phyloP scores from a whole-genome alignment of 2,888 invertebrate species.

The Mayetiola destructor region DNA sequence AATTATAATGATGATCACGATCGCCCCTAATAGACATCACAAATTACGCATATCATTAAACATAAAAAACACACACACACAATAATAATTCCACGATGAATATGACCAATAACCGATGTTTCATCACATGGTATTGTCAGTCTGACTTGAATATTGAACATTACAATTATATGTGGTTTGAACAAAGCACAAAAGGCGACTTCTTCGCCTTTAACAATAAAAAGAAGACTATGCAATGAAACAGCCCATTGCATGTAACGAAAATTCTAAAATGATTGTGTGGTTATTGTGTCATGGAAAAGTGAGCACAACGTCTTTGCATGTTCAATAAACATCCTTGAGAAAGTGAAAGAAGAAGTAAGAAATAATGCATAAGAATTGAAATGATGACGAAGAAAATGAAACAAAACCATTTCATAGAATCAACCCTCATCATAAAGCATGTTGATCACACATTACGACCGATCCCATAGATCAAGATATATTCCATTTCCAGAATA shows the following conservation, averaged over 20 bases:
- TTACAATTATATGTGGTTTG: neutral
- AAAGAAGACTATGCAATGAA: neutral
- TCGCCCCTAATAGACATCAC: neutral
- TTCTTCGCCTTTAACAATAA: neutral
- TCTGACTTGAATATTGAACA: no score
- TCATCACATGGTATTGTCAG: neutral
- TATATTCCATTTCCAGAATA: no score
- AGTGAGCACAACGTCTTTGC: slow-evolving; percentile 17
- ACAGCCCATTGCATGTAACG: neutral
- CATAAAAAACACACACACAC: no score
- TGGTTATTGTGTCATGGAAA: slow-evolving; percentile 12
- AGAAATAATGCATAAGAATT: no score
- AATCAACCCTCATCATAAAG: slow-evolving; percentile 6
- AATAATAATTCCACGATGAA: neutral
- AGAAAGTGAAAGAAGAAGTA: slow-evolving; percentile 12
- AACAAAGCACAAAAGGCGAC: neutral
- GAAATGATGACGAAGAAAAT: neutral
- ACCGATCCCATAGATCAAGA: neutral
- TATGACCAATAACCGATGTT: neutral
- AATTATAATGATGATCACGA: neutral
- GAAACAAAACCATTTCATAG: neutral
- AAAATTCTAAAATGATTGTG: slow-evolving; percentile 11
- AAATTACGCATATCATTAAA: slow-evolving; percentile 12
- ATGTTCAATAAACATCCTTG: slow-evolving; percentile 21
- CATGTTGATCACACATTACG: neutral